These are phyloP conservation scores for Epizoanthus rinbou DNA, from an alignment of 92 coral and sea anemone species.

Conservation along the genomic window DNA sequence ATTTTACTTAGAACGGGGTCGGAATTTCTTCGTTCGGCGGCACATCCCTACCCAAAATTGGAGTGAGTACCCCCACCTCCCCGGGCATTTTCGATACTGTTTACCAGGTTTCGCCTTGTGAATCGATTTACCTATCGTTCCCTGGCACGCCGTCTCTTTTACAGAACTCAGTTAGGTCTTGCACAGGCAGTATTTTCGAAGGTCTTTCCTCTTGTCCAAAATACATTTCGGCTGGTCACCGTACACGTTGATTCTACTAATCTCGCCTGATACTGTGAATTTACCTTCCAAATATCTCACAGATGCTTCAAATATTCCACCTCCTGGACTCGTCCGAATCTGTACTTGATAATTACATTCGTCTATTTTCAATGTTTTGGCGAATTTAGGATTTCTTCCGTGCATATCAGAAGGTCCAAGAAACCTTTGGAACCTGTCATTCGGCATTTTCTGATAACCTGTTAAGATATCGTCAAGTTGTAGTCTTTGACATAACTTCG, in stretches of 20 bases:
- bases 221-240: slow-evolving; percentile 87
- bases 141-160: no score
- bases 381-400: slow-evolving; percentile 78
- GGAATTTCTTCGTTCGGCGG: no score
- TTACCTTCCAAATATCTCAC: slow-evolving; percentile 52
- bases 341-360: slow-evolving; percentile 81
- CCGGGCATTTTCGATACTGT: no score
- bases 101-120: no score
- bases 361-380: slow-evolving; percentile 20
- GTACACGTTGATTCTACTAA: slow-evolving; percentile 79
- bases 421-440: slow-evolving; percentile 62
- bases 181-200: slow-evolving; percentile 83
- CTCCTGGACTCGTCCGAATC: slow-evolving; percentile 76
- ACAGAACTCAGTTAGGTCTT: neutral
- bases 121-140: no score
- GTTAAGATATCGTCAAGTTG: slow-evolving; percentile 59
- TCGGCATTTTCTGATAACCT: slow-evolving; percentile 76
- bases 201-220: slow-evolving; percentile 66
- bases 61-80: no score
- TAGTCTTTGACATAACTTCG: slow-evolving; percentile 57
- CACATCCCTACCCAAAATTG: no score
- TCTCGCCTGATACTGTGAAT: slow-evolving; percentile 61
- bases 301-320: slow-evolving; percentile 78
- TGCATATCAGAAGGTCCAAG: slow-evolving; percentile 74
- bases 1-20: no score